phyloP scores from a whole-genome alignment of 2,797 vertebrate species.

The Thamnophis elegans region DNA sequence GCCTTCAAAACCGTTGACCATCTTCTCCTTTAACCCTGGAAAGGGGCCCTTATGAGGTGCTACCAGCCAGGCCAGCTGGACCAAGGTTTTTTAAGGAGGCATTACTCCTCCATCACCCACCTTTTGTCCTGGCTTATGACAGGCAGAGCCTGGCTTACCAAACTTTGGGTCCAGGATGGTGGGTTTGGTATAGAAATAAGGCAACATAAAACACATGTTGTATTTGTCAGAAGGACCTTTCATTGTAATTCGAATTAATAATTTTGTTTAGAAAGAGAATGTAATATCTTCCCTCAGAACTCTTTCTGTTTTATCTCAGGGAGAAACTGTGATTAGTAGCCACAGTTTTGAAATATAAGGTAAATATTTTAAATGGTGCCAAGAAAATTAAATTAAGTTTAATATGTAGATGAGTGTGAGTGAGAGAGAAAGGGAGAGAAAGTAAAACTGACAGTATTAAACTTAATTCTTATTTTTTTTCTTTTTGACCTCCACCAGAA shows the following conservation, averaged over 20 bases:
- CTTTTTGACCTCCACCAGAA: neutral
- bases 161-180: too few relatives aligned
- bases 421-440: neutral
- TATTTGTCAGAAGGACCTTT: neutral
- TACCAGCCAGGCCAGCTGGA: too few relatives aligned
- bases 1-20: too few relatives aligned
- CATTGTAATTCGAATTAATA: neutral
- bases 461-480: neutral
- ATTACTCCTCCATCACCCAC: too few relatives aligned
- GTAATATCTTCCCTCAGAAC: neutral
- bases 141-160: too few relatives aligned
- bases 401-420: neutral
- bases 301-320: neutral
- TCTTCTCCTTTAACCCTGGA: too few relatives aligned
- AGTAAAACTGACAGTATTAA: neutral
- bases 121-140: too few relatives aligned
- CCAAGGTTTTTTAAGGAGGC: too few relatives aligned
- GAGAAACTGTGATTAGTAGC: neutral
- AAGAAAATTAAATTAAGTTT: neutral
- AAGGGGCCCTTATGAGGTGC: too few relatives aligned
- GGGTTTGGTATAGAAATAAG: neutral
- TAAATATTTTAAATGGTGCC: neutral
- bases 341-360: neutral
- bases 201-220: neutral
- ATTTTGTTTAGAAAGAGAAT: neutral